These are phyloP conservation scores for Limnodromus scolopaceus DNA, from an alignment of 2,797 vertebrate genomes.

Conservation along the genomic window DNA sequence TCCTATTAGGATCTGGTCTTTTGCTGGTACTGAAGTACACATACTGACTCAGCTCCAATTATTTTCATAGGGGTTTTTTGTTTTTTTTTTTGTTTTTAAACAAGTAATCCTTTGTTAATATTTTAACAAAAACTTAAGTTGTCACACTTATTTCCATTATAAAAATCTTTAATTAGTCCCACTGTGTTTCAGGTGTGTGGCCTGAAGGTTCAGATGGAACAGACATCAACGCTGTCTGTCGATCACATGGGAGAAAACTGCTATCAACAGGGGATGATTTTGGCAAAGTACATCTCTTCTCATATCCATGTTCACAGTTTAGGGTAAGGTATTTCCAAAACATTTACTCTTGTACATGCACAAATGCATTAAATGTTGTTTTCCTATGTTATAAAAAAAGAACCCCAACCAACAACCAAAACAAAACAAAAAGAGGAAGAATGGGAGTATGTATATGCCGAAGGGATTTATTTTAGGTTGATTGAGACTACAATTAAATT, in stretches of 20 bases:
- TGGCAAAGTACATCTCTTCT: slow-evolving; percentile 97
- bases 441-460: background rate
- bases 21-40: background rate
- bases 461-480: background rate
- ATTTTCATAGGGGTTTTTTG: background rate
- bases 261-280: slow-evolving; percentile 97
- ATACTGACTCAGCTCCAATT: background rate
- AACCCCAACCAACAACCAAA: too few species aligned
- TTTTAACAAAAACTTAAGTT: background rate
- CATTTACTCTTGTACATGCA: background rate
- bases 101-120: background rate
- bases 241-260: slow-evolving; percentile 86
- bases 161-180: background rate
- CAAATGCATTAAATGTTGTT: background rate
- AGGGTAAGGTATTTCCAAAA: slow-evolving; percentile 81
- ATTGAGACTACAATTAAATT: background rate
- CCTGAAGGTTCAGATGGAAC: slow-evolving; percentile 97
- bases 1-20: background rate
- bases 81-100: background rate
- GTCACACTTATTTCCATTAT: background rate
- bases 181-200: slow-evolving; percentile 88
- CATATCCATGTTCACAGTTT: slow-evolving; percentile 94
- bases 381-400: background rate
- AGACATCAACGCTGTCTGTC: slow-evolving; percentile 93
- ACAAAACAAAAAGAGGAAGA: background rate